Conservation (phyloP, 1,140 invertebrate genomes). For the Trichoplusia ni region DNA sequence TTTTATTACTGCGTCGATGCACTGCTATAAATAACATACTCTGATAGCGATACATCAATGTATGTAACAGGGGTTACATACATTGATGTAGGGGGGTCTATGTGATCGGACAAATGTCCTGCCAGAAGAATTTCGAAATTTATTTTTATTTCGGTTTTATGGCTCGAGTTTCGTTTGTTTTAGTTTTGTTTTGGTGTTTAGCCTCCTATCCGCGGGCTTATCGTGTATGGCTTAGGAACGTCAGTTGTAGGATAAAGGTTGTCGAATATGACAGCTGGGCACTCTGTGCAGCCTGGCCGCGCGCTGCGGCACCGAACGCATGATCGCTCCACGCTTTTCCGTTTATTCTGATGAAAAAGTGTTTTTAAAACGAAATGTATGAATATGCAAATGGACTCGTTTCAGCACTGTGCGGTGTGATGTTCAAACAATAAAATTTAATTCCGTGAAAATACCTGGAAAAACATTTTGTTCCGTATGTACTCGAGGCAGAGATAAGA, state of each 20-base stretch:
- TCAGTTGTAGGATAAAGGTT: slow-evolving; percentile 9
- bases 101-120: too few species aligned
- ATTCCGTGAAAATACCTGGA: slow-evolving; percentile 34
- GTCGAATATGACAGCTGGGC: slow-evolving; percentile 6
- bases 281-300: neutral
- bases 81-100: too few species aligned
- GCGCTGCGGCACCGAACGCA: neutral
- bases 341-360: slow-evolving; percentile 35
- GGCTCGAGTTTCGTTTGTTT: too few species aligned
- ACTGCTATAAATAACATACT: too few species aligned
- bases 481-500: neutral
- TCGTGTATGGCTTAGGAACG: neutral
- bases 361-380: slow-evolving; percentile 38
- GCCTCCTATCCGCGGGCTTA: too few species aligned
- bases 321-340: neutral
- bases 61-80: too few species aligned
- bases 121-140: too few species aligned
- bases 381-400: slow-evolving; percentile 40
- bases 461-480: slow-evolving; percentile 9
- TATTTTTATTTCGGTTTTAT: too few species aligned
- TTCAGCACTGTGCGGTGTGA: slow-evolving; percentile 20
- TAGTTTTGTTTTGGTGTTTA: too few species aligned
- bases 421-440: slow-evolving; percentile 42
- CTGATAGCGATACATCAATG: too few species aligned
- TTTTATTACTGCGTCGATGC: too few species aligned